These are phyloP conservation scores for Heliocidaris erythrogramma DNA, from an alignment of 35 echinoderm and acorn worm species.

Conservation along the genomic window DNA sequence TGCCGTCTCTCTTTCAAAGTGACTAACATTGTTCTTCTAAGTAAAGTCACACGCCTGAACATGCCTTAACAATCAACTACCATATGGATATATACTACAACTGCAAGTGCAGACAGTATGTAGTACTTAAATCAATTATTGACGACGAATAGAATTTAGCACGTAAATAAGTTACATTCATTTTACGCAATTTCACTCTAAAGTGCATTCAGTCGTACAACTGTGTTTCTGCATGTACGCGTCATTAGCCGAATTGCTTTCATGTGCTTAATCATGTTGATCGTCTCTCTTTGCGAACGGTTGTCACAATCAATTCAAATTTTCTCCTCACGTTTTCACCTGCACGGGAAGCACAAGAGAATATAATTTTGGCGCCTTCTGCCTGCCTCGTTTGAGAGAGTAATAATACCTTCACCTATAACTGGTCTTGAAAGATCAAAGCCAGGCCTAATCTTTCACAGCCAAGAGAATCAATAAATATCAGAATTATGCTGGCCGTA, in stretches of 20 bases:
- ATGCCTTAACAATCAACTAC: neutral
- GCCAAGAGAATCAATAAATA: neutral
- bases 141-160: neutral
- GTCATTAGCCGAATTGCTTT: neutral
- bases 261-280: neutral
- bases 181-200: neutral
- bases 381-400: neutral
- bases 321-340: neutral
- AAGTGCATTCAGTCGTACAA: neutral
- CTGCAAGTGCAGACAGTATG: neutral
- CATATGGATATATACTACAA: neutral
- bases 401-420: neutral
- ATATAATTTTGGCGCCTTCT: neutral
- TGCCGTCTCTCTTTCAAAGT: too few species aligned
- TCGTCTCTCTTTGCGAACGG: neutral
- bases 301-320: neutral
- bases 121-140: neutral
- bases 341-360: neutral
- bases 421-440: neutral
- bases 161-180: neutral
- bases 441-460: neutral
- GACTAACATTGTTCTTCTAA: too few species aligned
- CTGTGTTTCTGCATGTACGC: neutral
- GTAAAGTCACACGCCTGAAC: too few species aligned
- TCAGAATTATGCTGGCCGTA: neutral